These are phyloP conservation scores for Pachyseris speciosa DNA, from an alignment of 64 coral and sea anemone genomes.

Conservation along the genomic window DNA sequence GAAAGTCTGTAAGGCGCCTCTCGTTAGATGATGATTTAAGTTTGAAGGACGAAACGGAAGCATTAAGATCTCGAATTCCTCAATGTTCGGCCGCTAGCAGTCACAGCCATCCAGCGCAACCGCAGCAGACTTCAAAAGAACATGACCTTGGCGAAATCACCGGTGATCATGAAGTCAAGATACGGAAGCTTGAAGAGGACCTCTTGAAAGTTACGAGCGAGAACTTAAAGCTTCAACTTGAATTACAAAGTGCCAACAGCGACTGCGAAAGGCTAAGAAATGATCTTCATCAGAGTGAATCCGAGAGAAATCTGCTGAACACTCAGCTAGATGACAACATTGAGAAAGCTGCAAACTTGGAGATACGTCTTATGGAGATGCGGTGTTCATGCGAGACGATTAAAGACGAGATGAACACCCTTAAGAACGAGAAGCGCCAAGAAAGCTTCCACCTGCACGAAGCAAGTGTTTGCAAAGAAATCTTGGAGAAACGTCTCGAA, in stretches of 20 bases:
- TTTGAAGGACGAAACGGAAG: not conserved
- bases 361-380: constrained; percentile 91
- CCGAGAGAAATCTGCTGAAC: constrained; percentile 69
- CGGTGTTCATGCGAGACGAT: constrained; percentile 81
- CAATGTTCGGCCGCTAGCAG: not conserved
- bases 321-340: constrained; percentile 86
- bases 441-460: constrained; percentile 75
- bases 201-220: constrained; percentile 57
- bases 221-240: constrained; percentile 68
- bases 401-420: constrained; percentile 62
- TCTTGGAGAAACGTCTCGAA: constrained; percentile 80
- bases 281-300: constrained; percentile 71
- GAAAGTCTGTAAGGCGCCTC: not conserved
- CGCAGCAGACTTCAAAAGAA: not conserved
- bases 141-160: not conserved
- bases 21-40: not conserved
- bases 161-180: constrained; percentile 29
- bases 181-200: constrained; percentile 63
- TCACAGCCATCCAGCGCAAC: not conserved
- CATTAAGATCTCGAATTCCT: not conserved
- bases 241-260: constrained; percentile 52
- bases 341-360: constrained; percentile 76
- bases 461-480: constrained; percentile 84
- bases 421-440: constrained; percentile 71
- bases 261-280: constrained; percentile 64